A percentile compares a stretch with the other conserved stretches of the same genome.
Evolutionary conservation across 2,888 invertebrate species (phyloP).

Genomic region (Pantelozetes paolii): DNA sequence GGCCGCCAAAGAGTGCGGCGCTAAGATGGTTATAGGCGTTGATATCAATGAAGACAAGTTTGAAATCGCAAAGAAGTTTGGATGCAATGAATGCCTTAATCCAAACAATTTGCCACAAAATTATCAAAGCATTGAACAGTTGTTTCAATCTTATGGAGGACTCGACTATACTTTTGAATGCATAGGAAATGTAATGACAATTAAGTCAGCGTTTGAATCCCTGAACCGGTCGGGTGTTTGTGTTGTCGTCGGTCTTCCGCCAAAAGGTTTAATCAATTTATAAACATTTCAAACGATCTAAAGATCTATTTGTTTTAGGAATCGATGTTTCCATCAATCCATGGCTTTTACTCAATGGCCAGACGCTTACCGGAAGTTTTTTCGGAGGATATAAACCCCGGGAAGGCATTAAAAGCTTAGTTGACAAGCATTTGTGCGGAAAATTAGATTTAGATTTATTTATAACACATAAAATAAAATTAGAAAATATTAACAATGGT

Average conservation of each 20-base stretch:
- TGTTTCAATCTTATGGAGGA: conserved; percentile 12
- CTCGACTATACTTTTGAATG: conserved; percentile 35
- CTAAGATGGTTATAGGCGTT: conserved; percentile 77
- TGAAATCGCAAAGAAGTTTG: conserved; percentile 75
- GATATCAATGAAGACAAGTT: conserved; percentile 80
- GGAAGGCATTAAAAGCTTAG: not conserved
- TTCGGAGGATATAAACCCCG: conserved; percentile 23
- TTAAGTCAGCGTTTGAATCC: conserved; percentile 15
- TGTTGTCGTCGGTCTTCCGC: conserved; percentile 24
- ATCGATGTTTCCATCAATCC: not conserved
- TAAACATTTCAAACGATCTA: not conserved
- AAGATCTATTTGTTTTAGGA: conserved; percentile 1
- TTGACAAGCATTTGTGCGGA: not conserved
- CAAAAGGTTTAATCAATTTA: conserved; percentile 8
- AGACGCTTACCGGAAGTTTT: conserved; percentile 26
- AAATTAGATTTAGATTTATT: conserved; percentile 18
- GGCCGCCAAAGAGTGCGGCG: conserved; percentile 80
- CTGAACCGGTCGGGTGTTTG: conserved; percentile 13
- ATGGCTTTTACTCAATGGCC: not conserved
- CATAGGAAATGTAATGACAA: not conserved
- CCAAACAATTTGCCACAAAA: conserved; percentile 23
- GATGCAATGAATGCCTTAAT: conserved; percentile 52
- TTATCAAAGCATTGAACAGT: not conserved
- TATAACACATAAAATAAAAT: conserved; percentile 1
- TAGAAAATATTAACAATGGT: conserved; percentile 5